phyloP scores from a whole-genome alignment of 2,113 vertebrate species.

The Callopanchax toddi region DNA sequence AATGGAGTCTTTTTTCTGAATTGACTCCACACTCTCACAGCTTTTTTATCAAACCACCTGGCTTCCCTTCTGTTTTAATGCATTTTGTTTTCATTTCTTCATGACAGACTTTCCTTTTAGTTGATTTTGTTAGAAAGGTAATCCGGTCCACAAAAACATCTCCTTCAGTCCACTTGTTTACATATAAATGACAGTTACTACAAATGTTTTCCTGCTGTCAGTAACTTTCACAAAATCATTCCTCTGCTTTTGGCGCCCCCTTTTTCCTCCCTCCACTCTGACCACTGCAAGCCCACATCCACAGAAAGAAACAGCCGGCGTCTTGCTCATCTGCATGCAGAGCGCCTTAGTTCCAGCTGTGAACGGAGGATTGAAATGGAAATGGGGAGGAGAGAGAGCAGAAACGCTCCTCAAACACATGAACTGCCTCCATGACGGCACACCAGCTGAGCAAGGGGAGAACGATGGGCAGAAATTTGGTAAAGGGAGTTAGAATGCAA shows the following conservation, averaged over 20 bases:
- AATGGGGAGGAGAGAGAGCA: conserved; percentile 66
- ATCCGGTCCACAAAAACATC: not conserved
- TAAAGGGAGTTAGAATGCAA: conserved; percentile 32
- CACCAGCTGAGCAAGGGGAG: conserved; percentile 54
- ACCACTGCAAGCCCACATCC: conserved; percentile 35
- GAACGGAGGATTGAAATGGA: conserved; percentile 80
- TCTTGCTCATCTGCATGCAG: conserved; percentile 73
- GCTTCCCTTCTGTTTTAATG: no score
- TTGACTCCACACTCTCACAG: no score
- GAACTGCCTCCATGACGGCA: conserved; percentile 57
- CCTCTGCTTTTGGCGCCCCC: not conserved
- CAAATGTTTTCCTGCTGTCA: conserved; percentile 2
- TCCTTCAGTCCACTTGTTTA: not conserved
- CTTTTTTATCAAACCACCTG: no score
- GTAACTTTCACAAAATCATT: conserved; percentile 32
- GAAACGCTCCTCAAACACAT: conserved; percentile 58
- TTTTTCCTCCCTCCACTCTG: not conserved
- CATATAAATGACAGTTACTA: conserved; percentile 20
- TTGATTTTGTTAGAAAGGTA: no score
- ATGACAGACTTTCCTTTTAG: no score
- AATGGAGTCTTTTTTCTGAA: no score
- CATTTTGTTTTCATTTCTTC: no score
- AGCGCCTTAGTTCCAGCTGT: conserved; percentile 73
- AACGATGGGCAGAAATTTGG: conserved; percentile 6
- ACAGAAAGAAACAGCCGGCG: conserved; percentile 27